Evolutionary conservation across 2,113 vertebrate species (phyloP).

Genomic region (Crotalus tigris): DNA sequence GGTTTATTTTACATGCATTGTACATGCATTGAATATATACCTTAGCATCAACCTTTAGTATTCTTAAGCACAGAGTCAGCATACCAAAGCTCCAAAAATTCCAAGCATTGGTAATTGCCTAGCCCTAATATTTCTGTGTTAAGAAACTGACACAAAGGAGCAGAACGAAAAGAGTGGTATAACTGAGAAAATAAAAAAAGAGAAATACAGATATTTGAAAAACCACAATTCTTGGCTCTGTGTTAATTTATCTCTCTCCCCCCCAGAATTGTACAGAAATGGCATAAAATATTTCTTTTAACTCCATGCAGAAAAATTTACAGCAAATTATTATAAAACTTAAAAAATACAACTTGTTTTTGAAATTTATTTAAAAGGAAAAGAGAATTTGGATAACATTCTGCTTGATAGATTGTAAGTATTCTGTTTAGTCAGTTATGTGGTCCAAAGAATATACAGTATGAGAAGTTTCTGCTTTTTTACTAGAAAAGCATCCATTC

Average conservation of each 20-base stretch:
- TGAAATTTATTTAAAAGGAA: background rate
- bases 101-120: background rate
- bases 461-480: background rate
- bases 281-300: background rate
- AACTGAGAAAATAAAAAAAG: background rate
- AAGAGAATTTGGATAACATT: background rate
- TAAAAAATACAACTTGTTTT: background rate
- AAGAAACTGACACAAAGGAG: background rate
- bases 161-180: background rate
- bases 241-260: background rate
- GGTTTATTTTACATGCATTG: background rate
- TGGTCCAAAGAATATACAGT: background rate
- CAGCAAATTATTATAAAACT: background rate
- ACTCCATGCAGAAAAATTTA: background rate
- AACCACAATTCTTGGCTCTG: background rate
- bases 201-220: background rate
- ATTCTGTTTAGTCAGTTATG: background rate
- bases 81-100: background rate
- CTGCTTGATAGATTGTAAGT: background rate
- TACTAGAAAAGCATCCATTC: background rate
- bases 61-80: background rate
- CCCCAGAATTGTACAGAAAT: background rate
- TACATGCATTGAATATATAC: background rate
- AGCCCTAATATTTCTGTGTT: background rate
- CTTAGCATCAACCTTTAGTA: background rate